Evolutionary conservation across 2,113 vertebrate species (phyloP).

Genomic region (Epinephelus lanceolatus): DNA sequence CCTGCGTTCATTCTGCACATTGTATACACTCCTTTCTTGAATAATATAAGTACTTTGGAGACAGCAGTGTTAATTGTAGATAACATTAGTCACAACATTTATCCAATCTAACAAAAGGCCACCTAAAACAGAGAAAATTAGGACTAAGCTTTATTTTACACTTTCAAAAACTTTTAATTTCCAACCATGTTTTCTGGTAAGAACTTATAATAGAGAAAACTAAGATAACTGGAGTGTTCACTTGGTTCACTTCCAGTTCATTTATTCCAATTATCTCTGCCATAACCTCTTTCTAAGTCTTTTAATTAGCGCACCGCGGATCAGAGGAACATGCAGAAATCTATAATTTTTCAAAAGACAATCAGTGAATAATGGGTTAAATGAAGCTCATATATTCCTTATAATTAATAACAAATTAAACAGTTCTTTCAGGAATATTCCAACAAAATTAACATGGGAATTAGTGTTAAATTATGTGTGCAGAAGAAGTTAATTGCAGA

Average conservation of each 20-base stretch:
- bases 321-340: background rate
- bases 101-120: background rate
- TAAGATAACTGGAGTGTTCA: background rate
- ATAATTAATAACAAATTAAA: background rate
- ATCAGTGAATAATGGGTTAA: background rate
- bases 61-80: background rate
- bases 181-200: background rate
- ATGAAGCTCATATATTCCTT: background rate
- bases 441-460: rapidly evolving
- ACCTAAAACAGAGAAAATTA: background rate
- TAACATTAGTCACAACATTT: background rate
- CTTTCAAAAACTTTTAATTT: background rate
- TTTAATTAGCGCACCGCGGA: background rate
- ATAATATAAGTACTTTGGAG: too few relatives aligned
- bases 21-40: background rate
- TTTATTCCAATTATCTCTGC: background rate
- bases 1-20: too few relatives aligned
- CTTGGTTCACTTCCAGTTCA: background rate
- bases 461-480: background rate
- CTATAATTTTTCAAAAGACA: background rate
- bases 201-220: background rate
- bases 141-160: background rate
- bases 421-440: background rate
- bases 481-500: background rate
- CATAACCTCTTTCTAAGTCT: background rate